phyloP scores from a whole-genome alignment of 2,888 invertebrate genomes.

The Caenorhabditis sp. region DNA sequence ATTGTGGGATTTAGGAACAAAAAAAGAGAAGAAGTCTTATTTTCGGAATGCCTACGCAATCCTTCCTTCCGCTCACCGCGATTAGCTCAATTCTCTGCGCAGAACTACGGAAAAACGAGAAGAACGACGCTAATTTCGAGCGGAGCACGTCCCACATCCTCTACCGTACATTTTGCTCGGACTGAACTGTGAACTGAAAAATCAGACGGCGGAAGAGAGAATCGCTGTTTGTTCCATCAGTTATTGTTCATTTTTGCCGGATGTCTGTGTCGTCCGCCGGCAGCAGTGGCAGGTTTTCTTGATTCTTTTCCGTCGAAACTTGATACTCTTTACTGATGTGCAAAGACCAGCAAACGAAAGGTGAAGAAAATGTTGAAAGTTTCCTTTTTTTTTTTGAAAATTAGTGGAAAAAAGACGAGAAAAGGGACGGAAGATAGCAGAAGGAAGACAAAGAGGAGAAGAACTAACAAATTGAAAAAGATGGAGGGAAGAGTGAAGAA shows the following conservation, averaged over 20 bases:
- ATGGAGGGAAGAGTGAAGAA: conserved; percentile 1
- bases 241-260: conserved; percentile 37
- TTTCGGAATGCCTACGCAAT: conserved; percentile 3
- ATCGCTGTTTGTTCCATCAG: conserved; percentile 33
- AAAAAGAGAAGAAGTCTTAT: background rate
- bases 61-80: background rate
- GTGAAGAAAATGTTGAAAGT: conserved; percentile 5
- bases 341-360: conserved; percentile 34
- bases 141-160: background rate
- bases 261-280: conserved; percentile 20
- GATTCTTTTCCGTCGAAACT: conserved; percentile 37
- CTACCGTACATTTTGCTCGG: too few species aligned
- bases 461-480: too few species aligned
- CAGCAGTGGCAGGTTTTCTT: conserved; percentile 51
- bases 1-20: too few species aligned
- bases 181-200: too few species aligned
- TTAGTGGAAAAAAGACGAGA: background rate
- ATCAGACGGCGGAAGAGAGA: conserved; percentile 1
- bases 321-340: conserved; percentile 53
- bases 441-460: background rate
- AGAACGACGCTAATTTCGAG: conserved; percentile 11
- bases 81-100: conserved; percentile 2
- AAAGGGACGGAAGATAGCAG: too few species aligned
- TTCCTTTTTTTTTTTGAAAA: conserved; percentile 9
- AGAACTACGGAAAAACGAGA: background rate